Evolutionary conservation across 1,140 invertebrate genomes (phyloP).

Genomic region (Pachyrhynchus sulphureomaculatus): DNA sequence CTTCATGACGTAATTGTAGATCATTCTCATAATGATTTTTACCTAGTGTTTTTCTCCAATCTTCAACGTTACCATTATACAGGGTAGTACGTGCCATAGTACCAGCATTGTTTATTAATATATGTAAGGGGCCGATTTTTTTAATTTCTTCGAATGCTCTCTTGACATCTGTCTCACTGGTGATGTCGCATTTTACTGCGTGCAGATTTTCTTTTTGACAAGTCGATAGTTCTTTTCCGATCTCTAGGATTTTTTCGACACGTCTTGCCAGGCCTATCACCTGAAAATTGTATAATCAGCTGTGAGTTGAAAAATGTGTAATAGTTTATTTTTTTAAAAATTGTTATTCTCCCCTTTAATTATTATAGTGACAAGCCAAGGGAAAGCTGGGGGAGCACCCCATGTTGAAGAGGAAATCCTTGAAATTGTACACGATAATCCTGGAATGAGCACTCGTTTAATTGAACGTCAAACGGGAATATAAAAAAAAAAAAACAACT

Average conservation of each 20-base stretch:
- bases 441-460: too few relatives aligned
- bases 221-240: conserved; percentile 15
- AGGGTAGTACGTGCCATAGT: conserved; percentile 12
- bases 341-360: too few relatives aligned
- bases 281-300: conserved; percentile 21
- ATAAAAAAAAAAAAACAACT: too few relatives aligned
- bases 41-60: conserved; percentile 31
- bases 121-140: conserved; percentile 60
- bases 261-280: conserved; percentile 72
- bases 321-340: too few relatives aligned
- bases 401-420: too few relatives aligned
- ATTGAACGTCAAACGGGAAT: too few relatives aligned
- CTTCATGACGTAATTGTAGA: too few relatives aligned
- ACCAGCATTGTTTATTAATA: conserved; percentile 69
- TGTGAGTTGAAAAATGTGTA: too few relatives aligned
- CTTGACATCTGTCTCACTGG: conserved; percentile 61
- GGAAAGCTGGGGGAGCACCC: too few relatives aligned
- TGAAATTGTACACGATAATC: too few relatives aligned
- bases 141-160: conserved; percentile 61
- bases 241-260: conserved; percentile 57
- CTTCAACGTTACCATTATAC: conserved; percentile 21
- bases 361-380: too few relatives aligned
- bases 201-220: conserved; percentile 46
- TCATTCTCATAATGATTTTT: too few relatives aligned
- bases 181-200: conserved; percentile 62